A percentile compares a stretch with the other conserved stretches of the same genome.
Conservation (phyloP, 2,113 vertebrate species). For the Dunckerocampus dactyliophorus region DNA sequence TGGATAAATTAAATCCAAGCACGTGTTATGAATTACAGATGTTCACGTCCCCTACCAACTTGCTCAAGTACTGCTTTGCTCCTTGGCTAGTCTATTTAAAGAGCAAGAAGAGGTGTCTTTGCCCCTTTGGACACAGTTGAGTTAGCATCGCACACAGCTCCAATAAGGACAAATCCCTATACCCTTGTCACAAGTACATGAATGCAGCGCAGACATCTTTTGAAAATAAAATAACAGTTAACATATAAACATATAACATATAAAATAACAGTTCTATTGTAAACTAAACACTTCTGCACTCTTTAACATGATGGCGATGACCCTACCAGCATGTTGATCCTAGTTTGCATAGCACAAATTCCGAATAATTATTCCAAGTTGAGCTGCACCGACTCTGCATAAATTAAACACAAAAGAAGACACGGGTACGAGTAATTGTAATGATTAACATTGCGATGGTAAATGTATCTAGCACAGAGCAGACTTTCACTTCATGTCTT, state of each 20-base stretch:
- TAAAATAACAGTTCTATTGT: no score
- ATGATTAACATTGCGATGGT: constrained; percentile 38
- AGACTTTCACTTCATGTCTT: not conserved
- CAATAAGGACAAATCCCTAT: constrained; percentile 9
- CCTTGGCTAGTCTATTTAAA: constrained; percentile 36
- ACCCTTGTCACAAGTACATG: not conserved
- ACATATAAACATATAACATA: no score
- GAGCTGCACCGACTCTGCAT: not conserved
- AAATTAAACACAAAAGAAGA: not conserved
- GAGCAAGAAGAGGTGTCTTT: constrained; percentile 28
- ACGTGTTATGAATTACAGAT: constrained; percentile 3
- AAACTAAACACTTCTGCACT: not conserved
- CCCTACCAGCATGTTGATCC: constrained; percentile 24
- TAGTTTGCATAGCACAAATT: constrained; percentile 4
- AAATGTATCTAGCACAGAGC: constrained; percentile 16
- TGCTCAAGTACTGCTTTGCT: constrained; percentile 9
- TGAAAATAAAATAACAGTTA: no score
- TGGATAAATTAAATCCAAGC: not conserved
- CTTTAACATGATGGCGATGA: constrained; percentile 32
- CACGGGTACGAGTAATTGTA: not conserved
- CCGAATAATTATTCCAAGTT: not conserved
- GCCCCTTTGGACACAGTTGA: constrained; percentile 26
- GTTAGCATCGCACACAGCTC: constrained; percentile 14
- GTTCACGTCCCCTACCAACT: constrained; percentile 9
- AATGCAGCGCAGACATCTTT: not conserved